These are phyloP conservation scores for Salvelinus fontinalis DNA, from an alignment of 2,113 vertebrate species.

Conservation along the genomic window DNA sequence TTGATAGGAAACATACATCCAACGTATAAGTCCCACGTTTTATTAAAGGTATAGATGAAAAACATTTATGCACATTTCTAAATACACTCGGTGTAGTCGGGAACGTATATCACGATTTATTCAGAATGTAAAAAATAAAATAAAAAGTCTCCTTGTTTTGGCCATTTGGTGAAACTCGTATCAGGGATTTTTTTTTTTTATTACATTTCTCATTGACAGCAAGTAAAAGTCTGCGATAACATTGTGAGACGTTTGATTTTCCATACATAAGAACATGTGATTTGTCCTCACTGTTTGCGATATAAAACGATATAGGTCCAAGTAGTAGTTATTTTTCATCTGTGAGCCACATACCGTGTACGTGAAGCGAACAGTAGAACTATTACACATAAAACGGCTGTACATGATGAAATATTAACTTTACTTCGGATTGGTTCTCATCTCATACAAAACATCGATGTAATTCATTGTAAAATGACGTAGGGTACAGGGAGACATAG, in stretches of 20 bases:
- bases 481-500: background rate
- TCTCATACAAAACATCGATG: background rate
- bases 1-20: background rate
- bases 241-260: background rate
- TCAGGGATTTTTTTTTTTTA: background rate
- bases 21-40: background rate
- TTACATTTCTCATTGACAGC: constrained; percentile 27
- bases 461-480: no score
- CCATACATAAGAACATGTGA: constrained; percentile 39
- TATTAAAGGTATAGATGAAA: background rate
- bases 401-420: background rate
- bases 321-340: constrained; percentile 11
- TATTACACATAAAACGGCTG: background rate
- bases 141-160: constrained; percentile 13
- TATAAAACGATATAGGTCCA: constrained; percentile 21
- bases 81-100: background rate
- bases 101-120: constrained; percentile 72
- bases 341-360: background rate
- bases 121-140: constrained; percentile 79
- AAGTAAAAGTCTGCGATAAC: background rate
- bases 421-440: background rate
- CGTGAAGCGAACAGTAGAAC: background rate
- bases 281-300: constrained; percentile 58
- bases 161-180: constrained; percentile 53
- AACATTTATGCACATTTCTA: background rate